Conservation (phyloP, 2,888 invertebrate genomes). For the Ichneumon xanthorius region DNA sequence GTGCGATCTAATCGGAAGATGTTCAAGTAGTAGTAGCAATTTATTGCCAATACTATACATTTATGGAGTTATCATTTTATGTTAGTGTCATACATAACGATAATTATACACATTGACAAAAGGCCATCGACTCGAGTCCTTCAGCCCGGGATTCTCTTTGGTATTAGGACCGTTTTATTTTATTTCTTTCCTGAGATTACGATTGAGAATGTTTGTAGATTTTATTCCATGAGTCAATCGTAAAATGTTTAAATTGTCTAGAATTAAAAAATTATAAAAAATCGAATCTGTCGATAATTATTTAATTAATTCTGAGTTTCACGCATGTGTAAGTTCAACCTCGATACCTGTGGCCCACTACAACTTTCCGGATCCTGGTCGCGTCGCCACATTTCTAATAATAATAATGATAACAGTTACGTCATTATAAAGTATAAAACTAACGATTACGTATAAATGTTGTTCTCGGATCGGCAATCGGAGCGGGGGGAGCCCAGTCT, state of each 20-base stretch:
- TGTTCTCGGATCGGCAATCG: conserved; percentile 23
- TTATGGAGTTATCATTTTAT: too few relatives aligned
- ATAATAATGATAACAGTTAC: conserved; percentile 18
- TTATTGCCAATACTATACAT: too few relatives aligned
- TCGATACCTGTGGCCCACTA: conserved; percentile 33
- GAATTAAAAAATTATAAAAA: too few relatives aligned
- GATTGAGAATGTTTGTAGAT: too few relatives aligned
- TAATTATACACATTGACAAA: too few relatives aligned
- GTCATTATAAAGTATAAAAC: not conserved
- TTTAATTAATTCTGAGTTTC: conserved; percentile 11
- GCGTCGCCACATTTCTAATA: not conserved
- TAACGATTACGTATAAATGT: conserved; percentile 35
- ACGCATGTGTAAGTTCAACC: conserved; percentile 38
- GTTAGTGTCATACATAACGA: too few relatives aligned
- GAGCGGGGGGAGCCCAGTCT: not conserved
- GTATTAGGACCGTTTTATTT: too few relatives aligned
- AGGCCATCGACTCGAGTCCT: too few relatives aligned
- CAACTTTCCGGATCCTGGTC: conserved; percentile 48
- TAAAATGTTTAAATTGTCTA: too few relatives aligned
- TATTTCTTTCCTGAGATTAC: too few relatives aligned
- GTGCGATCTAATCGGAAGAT: not conserved
- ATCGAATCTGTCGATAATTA: conserved; percentile 27
- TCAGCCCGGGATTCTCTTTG: too few relatives aligned
- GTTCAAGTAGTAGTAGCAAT: not conserved
- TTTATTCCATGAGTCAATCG: too few relatives aligned